These are phyloP conservation scores for Charanyca ferruginea DNA, from an alignment of 2,888 invertebrate species.

Conservation along the genomic window DNA sequence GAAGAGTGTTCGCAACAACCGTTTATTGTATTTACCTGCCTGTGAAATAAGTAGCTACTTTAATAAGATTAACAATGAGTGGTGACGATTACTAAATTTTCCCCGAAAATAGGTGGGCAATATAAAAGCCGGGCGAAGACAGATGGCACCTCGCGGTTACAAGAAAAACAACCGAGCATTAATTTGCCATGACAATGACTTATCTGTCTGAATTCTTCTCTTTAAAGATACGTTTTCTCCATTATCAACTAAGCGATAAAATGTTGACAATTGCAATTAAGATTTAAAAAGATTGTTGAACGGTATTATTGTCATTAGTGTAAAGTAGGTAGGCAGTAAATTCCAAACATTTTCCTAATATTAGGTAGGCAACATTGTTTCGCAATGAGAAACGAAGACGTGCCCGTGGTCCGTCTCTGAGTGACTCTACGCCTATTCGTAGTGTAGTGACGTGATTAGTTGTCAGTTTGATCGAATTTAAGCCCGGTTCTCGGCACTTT, in stretches of 20 bases:
- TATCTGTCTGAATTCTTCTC: conserved; percentile 57
- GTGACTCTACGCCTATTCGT: conserved; percentile 37
- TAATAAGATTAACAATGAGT: conserved; percentile 65
- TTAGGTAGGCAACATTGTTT: conserved; percentile 39
- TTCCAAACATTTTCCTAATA: conserved; percentile 36
- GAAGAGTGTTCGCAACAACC: conserved; percentile 15
- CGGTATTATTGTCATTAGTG: conserved; percentile 37
- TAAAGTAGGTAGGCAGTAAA: conserved; percentile 27
- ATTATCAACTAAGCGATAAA: conserved; percentile 44
- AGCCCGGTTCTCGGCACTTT: conserved; percentile 41
- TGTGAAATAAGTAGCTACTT: conserved; percentile 46
- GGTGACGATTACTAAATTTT: conserved; percentile 53
- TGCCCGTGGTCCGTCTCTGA: conserved; percentile 44
- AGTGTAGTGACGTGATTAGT: conserved; percentile 46
- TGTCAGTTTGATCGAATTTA: conserved; percentile 50
- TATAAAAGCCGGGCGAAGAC: conserved; percentile 61
- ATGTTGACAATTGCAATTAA: conserved; percentile 40
- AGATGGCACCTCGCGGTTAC: conserved; percentile 54
- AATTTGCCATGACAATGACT: conserved; percentile 62
- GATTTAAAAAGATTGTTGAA: conserved; percentile 29
- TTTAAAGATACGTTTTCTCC: conserved; percentile 41
- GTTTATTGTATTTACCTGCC: conserved; percentile 35
- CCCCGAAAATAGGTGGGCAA: conserved; percentile 57
- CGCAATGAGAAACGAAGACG: conserved; percentile 30
- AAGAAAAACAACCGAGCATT: conserved; percentile 59